These are phyloP conservation scores for Phenganax marumi DNA, from an alignment of 92 coral and sea anemone species.

Conservation along the genomic window DNA sequence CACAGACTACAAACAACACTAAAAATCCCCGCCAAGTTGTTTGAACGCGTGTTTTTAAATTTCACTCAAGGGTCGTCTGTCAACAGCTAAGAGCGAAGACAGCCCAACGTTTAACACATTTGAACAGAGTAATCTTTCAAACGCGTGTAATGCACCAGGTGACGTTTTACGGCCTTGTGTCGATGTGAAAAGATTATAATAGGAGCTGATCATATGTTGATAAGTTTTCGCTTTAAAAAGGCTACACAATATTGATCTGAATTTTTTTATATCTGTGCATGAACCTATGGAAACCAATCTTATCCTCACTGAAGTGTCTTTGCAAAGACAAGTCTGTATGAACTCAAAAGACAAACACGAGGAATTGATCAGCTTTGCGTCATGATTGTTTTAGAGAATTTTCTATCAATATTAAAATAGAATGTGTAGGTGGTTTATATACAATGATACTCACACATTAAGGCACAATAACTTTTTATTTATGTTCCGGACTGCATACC, in stretches of 20 bases:
- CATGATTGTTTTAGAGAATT: no score
- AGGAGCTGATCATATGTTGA: slow-evolving; percentile 1
- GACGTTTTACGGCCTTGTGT: slow-evolving; percentile 7
- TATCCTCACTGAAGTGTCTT: no score
- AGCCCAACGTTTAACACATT: slow-evolving; percentile 24
- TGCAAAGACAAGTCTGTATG: no score
- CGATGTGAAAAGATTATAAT: slow-evolving; percentile 4
- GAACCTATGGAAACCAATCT: no score
- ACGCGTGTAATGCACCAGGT: neutral
- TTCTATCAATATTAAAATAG: no score
- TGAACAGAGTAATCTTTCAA: slow-evolving; percentile 6
- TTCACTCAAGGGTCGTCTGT: slow-evolving; percentile 14
- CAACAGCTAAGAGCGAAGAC: slow-evolving; percentile 20
- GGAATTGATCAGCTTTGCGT: no score
- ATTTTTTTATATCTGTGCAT: no score
- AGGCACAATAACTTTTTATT: no score
- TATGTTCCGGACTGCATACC: no score
- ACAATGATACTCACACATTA: no score
- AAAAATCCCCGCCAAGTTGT: neutral
- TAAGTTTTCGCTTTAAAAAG: neutral
- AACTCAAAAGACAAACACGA: no score
- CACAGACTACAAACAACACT: neutral
- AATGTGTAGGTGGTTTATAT: no score
- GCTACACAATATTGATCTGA: neutral
- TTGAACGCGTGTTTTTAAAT: neutral